A percentile compares a stretch with the other conserved stretches of the same genome.
Conservation (phyloP, 2,797 vertebrate species). For the Urosaurus nigricauda region DNA sequence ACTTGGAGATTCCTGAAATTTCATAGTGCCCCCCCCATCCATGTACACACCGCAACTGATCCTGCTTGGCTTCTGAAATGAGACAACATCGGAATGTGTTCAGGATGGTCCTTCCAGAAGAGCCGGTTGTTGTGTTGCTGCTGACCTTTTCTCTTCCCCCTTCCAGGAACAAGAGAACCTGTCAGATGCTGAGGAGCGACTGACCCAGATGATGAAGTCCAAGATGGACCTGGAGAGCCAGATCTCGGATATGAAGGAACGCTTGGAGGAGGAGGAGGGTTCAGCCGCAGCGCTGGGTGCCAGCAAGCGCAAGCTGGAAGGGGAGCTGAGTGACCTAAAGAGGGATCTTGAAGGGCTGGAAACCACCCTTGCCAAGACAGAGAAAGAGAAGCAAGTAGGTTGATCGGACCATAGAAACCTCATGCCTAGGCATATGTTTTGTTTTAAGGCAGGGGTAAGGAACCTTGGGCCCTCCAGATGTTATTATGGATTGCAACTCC, state of each 20-base stretch:
- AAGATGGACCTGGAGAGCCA: slow-evolving; percentile 80
- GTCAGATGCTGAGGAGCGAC: slow-evolving; percentile 77
- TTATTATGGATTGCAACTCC: too few relatives aligned
- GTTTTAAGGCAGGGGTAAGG: neutral
- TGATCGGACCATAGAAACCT: neutral
- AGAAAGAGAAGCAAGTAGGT: slow-evolving; percentile 83
- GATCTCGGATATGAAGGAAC: slow-evolving; percentile 74
- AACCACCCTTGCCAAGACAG: slow-evolving; percentile 77
- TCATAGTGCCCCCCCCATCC: too few relatives aligned
- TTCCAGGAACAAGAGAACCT: slow-evolving; percentile 79
- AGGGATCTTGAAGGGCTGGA: slow-evolving; percentile 81
- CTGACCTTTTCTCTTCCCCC: neutral
- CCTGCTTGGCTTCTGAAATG: too few relatives aligned
- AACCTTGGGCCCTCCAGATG: neutral
- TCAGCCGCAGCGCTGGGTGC: slow-evolving; percentile 56
- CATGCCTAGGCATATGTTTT: neutral
- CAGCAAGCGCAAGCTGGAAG: slow-evolving; percentile 77
- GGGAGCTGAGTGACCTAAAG: slow-evolving; percentile 79
- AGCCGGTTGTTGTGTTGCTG: neutral
- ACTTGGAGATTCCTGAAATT: too few relatives aligned
- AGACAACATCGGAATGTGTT: too few relatives aligned
- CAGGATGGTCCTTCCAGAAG: too few relatives aligned
- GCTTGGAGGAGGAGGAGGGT: slow-evolving; percentile 82
- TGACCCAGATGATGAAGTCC: slow-evolving; percentile 79
- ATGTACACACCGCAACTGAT: too few relatives aligned